Evolutionary conservation across 1,140 invertebrate genomes (phyloP), one percentile per base, ranked within the genome.

Genomic region (Atopsyche davidsoni): DNA sequence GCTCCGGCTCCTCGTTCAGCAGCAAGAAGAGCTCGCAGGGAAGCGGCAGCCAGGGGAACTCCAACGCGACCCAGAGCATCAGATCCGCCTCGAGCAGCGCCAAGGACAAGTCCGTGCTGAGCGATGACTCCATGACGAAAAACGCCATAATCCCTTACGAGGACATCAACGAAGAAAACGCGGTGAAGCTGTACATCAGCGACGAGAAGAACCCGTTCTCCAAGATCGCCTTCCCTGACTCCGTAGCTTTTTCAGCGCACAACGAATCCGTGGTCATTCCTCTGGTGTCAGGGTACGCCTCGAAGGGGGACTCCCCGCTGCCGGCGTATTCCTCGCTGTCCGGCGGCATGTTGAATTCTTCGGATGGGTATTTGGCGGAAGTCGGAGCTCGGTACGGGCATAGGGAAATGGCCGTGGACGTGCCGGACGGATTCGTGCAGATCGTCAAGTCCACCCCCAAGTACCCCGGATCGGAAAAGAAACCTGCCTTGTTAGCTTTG

Each of bases 361-460:
- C 69, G 46, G 49, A 45, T 19, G 38, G 64, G 24, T 39, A 43
- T 14, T 57, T 63, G 32, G 65, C 64, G 14, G 55, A 64, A 16
- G 63, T 11, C 10, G 49, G 23, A 1, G 38, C 66, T 3, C 71
- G 70, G 51, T 54, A 63, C 31, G 69, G 73, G 31, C 81, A 80
- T 46, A 75, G 83, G 45, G 84, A 87, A 60, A 76, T 86, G 57
- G 82, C 85, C 6, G 84, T 87, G 17, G 85, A 87, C 61, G 84
- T 85, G 49, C 85, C 85, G 1, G 78, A 85, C 35, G 82, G 82
- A 59, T 86, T 86, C 61, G 76, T 86, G n/a, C 83, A 82, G 58
- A 79, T 82, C 16, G 75, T 81, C 57, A 86, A 85, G 72, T 76
- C 78, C 14, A 79, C 85, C 17, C 83, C 85, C n/a, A 82, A 84